Base-by-base conservation (phyloP, 2,888 invertebrate genomes). In the Noctua janthe region DNA sequence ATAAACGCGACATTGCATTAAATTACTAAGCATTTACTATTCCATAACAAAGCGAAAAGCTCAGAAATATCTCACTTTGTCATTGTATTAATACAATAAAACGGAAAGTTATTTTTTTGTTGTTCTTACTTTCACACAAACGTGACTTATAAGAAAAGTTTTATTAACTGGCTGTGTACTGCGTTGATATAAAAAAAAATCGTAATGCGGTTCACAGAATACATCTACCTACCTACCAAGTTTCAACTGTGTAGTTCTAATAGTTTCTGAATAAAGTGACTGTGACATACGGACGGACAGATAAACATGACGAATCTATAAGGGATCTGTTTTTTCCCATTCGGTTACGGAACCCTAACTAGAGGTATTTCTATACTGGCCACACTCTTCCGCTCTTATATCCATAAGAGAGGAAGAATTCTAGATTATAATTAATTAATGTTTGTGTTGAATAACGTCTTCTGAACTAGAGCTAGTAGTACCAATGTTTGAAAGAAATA, bases 51-150 rank as follows among this genome's bases (percentile, higher is more conserved):
- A 71, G 29, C 23, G 70, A 51, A 39, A 54, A 23, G 39, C 71
- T 15, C 3, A 51, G 17, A 71, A 56, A 78, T 66, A 78, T 83
- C 51, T 71, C 64, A 70, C 66, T 82, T 71, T 71, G 66, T 71
- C 56, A 77, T 43, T 71, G 56, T 81, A 39, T 2, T 59, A 64
- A 59, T 15, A 83, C 83, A 82, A 83, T 82, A 83, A 56, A 83
- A 78, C 23, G 20, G 83, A 82, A 78, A 82, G 83, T 67, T 35
- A 47, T 43, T 51, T 83, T 51, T 78, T 78, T 67, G 10, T n/a
- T 7, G 6, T 35, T 7, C n/a, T 59, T 78, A 67, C 83, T 51
- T 83, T 83, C 83, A 51, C 70, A 78, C 17, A 59, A 66, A 83
- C 71, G 71, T 71, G 51, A n/a, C 59, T 71, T 83, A 83, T 59